A percentile compares a stretch with the other conserved stretches of the same genome.
These are phyloP conservation scores for Myotis daubentonii DNA, from an alignment of 2,797 vertebrate species.

Conservation along the genomic window DNA sequence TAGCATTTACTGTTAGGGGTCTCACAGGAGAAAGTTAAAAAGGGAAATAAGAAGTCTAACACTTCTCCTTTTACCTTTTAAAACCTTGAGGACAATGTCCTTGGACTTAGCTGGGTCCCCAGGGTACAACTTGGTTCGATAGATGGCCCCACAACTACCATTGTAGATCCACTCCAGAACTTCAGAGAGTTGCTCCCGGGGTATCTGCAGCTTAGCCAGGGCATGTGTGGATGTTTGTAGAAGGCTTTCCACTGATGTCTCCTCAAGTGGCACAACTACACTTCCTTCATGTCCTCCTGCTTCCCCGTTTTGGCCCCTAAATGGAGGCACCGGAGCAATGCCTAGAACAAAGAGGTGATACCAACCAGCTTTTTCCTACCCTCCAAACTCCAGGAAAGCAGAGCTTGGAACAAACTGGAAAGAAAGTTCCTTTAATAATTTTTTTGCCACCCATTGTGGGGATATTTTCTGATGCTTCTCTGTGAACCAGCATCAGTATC, in stretches of 20 bases:
- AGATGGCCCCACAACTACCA: conserved; percentile 80
- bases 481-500: neutral
- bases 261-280: conserved; percentile 68
- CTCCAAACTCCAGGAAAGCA: neutral
- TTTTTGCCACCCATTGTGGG: neutral
- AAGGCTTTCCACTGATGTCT: conserved; percentile 79
- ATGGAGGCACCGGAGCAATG: neutral
- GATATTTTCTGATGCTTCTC: neutral
- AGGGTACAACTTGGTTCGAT: conserved; percentile 73
- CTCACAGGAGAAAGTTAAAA: neutral
- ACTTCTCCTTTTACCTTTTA: conserved; percentile 77
- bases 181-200: conserved; percentile 78
- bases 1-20: neutral
- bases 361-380: neutral
- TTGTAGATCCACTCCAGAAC: conserved; percentile 75
- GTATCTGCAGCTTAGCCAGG: conserved; percentile 81
- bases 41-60: neutral
- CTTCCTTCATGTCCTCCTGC: conserved; percentile 32
- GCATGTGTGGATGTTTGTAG: conserved; percentile 64
- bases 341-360: conserved; percentile 57
- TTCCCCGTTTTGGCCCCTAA: neutral
- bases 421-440: neutral
- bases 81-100: conserved; percentile 82
- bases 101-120: conserved; percentile 50
- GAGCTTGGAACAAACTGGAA: neutral